Conservation (phyloP, 2,797 vertebrate genomes). For the Chromobotia macracanthus region DNA sequence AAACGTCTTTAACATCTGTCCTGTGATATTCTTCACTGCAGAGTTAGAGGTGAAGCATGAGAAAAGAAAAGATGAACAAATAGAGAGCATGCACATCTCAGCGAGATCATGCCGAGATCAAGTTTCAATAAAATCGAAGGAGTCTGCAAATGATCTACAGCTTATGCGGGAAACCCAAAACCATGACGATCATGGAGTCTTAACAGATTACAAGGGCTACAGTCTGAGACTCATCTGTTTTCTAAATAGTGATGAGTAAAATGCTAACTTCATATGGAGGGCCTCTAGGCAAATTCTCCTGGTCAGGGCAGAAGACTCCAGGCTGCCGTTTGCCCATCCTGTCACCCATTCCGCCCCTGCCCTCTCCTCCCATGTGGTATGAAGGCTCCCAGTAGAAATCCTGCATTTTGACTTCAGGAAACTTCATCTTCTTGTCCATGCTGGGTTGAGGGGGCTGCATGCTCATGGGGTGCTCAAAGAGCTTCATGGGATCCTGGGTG, state of each 20-base stretch:
- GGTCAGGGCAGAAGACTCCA: constrained; percentile 85
- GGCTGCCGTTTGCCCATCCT: constrained; percentile 84
- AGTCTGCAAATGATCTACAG: constrained; percentile 11
- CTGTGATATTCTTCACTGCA: not conserved
- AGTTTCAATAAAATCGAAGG: constrained; percentile 5
- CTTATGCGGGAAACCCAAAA: not conserved
- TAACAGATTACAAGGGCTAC: not conserved
- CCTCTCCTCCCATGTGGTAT: constrained; percentile 82
- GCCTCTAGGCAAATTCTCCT: constrained; percentile 82
- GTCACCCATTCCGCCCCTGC: constrained; percentile 77
- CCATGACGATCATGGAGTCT: not conserved
- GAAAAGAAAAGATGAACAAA: constrained; percentile 15
- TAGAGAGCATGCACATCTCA: not conserved
- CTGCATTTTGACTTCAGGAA: constrained; percentile 88
- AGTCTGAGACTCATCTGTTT: not conserved
- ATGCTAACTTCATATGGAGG: constrained; percentile 86
- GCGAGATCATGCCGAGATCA: not conserved
- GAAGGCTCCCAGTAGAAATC: constrained; percentile 94
- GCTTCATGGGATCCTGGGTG: constrained; percentile 88
- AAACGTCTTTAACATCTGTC: not conserved
- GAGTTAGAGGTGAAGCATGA: not conserved
- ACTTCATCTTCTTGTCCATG: constrained; percentile 96
- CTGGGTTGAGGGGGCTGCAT: constrained; percentile 79
- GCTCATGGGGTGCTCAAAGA: constrained; percentile 85
- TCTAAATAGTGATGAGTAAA: not conserved